These are phyloP conservation scores for Procambarus virginalis DNA, from an alignment of 1,140 invertebrate genomes.

Conservation along the genomic window DNA sequence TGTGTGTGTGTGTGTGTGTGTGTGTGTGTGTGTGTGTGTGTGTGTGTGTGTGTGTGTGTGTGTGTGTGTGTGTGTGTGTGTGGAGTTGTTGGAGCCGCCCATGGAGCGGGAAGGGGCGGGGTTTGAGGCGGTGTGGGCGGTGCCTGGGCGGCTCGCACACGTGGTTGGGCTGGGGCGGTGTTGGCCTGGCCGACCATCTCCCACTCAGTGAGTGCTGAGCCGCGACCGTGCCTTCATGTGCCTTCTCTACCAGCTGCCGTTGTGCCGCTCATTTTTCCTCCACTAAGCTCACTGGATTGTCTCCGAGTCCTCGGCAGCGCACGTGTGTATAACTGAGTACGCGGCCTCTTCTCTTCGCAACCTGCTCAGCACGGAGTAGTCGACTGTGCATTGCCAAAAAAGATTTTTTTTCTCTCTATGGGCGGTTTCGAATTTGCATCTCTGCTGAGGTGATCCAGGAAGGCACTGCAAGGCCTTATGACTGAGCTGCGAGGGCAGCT, in stretches of 20 bases:
- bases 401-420: background rate
- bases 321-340: background rate
- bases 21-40: background rate
- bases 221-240: constrained; percentile 28
- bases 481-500: background rate
- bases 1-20: background rate
- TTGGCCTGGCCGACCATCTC: background rate
- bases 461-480: background rate
- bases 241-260: constrained; percentile 6
- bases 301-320: background rate
- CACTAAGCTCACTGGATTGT: constrained; percentile 3
- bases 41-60: background rate
- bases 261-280: background rate
- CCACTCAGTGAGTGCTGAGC: constrained; percentile 41
- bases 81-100: no score
- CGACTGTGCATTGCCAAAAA: background rate
- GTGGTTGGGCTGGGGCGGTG: constrained; percentile 24
- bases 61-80: background rate
- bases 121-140: constrained; percentile 15
- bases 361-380: background rate
- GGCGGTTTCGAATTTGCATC: background rate
- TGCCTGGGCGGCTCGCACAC: constrained; percentile 30
- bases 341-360: background rate
- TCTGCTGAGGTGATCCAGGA: background rate
- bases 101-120: constrained; percentile 7